Evolutionary conservation across 1,140 invertebrate genomes (phyloP).

Genomic region (Ganaspis sp.): DNA sequence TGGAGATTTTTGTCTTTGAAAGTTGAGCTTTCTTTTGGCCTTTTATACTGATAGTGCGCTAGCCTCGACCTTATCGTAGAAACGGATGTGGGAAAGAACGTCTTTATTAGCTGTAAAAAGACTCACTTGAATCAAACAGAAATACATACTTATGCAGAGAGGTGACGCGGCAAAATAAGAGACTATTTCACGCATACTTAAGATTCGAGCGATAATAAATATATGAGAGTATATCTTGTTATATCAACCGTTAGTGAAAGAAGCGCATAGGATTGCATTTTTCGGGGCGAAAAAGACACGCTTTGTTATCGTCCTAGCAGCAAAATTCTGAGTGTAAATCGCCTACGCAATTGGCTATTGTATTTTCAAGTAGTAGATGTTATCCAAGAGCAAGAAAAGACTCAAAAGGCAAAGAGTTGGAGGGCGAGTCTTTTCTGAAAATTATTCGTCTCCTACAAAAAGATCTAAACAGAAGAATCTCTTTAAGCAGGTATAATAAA

Average conservation of each 20-base stretch:
- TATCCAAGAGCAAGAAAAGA: background rate
- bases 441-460: background rate
- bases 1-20: slow-evolving; percentile 33
- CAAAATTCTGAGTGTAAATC: slow-evolving; percentile 9
- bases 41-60: slow-evolving; percentile 36
- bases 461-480: too few relatives aligned
- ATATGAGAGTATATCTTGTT: slow-evolving; percentile 1
- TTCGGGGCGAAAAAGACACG: slow-evolving; percentile 18
- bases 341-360: slow-evolving; percentile 28
- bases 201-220: slow-evolving; percentile 6
- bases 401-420: background rate
- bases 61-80: slow-evolving; percentile 45
- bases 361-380: slow-evolving; percentile 5
- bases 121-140: background rate
- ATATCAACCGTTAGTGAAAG: slow-evolving; percentile 23
- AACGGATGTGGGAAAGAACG: slow-evolving; percentile 38
- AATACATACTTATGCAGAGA: slow-evolving; percentile 40
- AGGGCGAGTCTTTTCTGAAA: background rate
- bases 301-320: slow-evolving; percentile 22
- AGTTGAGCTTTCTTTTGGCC: slow-evolving; percentile 47
- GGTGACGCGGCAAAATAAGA: slow-evolving; percentile 22
- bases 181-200: slow-evolving; percentile 22
- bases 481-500: too few relatives aligned
- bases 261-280: slow-evolving; percentile 28
- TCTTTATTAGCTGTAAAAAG: slow-evolving; percentile 33